Conservation (phyloP, 2,888 invertebrate genomes). For the Epirrhoe alternata region DNA sequence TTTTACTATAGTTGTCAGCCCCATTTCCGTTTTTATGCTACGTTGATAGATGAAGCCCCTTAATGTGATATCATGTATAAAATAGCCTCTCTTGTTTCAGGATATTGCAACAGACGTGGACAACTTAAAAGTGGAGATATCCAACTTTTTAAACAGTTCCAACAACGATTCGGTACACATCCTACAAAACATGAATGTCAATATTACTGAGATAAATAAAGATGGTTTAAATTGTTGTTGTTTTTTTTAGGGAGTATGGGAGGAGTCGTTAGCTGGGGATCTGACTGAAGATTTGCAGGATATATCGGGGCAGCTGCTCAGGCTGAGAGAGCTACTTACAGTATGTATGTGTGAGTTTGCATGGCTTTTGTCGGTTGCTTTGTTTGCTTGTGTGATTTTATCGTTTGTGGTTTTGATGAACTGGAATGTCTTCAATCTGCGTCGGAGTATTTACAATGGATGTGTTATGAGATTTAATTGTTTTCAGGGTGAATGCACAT, state of each 20-base stretch:
- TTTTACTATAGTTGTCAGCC: no score
- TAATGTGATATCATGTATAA: no score
- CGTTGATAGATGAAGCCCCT: no score
- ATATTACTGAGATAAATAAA: conserved; percentile 22
- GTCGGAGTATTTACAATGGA: not conserved
- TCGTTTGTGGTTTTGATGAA: not conserved
- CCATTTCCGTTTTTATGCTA: no score
- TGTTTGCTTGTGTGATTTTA: not conserved
- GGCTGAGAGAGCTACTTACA: conserved; percentile 61
- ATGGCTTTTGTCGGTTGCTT: conserved; percentile 8
- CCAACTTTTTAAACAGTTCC: conserved; percentile 69
- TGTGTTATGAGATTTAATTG: conserved; percentile 11
- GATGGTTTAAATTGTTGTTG: conserved; percentile 26
- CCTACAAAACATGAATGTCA: conserved; percentile 5
- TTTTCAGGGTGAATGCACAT: conserved; percentile 65
- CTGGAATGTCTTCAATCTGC: not conserved
- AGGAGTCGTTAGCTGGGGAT: conserved; percentile 53
- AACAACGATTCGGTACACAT: conserved; percentile 78
- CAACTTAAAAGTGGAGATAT: conserved; percentile 71
- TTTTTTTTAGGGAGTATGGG: conserved; percentile 70
- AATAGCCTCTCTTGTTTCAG: conserved; percentile 58
- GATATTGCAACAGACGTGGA: conserved; percentile 73
- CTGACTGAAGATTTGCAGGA: conserved; percentile 65
- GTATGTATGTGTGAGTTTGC: conserved; percentile 54
- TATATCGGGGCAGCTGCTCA: conserved; percentile 62